These are phyloP conservation scores for Pharmacophagus antenor DNA, from an alignment of 2,888 invertebrate species.

Conservation along the genomic window DNA sequence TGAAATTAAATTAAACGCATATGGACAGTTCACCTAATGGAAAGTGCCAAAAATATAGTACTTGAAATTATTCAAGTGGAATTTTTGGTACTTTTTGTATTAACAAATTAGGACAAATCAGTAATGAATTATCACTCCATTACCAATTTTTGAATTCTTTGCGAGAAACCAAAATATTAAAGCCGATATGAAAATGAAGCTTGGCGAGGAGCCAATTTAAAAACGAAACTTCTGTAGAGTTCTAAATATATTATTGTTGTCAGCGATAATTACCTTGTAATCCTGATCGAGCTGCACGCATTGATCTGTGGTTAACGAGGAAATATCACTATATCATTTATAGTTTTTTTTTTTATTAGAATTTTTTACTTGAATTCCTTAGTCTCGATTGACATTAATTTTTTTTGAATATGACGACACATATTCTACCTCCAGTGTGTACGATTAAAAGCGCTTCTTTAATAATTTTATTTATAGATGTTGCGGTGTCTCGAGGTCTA, in stretches of 20 bases:
- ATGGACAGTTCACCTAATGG: too few relatives aligned
- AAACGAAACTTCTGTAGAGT: conserved; percentile 6
- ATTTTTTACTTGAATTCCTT: neutral
- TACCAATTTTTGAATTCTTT: neutral
- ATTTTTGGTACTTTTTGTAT: neutral
- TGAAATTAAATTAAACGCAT: too few relatives aligned
- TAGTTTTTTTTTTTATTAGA: neutral
- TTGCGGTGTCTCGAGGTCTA: too few relatives aligned
- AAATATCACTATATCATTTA: neutral
- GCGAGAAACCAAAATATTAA: neutral
- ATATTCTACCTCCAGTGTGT: too few relatives aligned
- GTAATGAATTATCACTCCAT: neutral
- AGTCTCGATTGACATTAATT: neutral
- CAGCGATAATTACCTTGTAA: conserved; percentile 10
- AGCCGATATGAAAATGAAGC: neutral
- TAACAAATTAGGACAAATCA: neutral
- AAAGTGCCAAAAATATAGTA: too few relatives aligned
- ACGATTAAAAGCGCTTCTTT: too few relatives aligned
- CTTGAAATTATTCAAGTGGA: neutral
- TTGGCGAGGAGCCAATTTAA: conserved; percentile 8
- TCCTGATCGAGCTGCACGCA: neutral
- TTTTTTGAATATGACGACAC: too few relatives aligned
- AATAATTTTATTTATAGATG: too few relatives aligned
- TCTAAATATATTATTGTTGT: conserved; percentile 8
- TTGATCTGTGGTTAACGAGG: conserved; percentile 1